Evolutionary conservation across 2,797 vertebrate genomes (phyloP), one percentile per base, ranked within the genome.

Genomic region (Thunnus albacares): DNA sequence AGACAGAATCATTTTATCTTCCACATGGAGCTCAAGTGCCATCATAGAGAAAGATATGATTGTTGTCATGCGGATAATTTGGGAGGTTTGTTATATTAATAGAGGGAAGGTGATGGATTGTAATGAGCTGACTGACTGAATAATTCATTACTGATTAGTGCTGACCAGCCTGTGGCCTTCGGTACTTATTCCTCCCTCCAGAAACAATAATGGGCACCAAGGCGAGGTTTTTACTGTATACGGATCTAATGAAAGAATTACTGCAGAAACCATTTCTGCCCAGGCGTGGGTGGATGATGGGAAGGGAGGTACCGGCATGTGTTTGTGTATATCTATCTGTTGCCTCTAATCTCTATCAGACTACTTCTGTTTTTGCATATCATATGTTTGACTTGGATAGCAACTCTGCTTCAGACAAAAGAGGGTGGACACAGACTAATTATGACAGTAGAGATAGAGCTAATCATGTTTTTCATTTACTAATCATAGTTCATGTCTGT

Each of bases 401-500:
- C 53, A 64, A 62, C 77, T 77, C 63, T 4, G 53, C 43, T 69
- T 78, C 63, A 55, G 43, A 67, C 30, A 38, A 56, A 70, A 15
- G 79, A 69, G 47, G 69, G 68, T 3, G 22, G 61, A 35, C 55
- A 26, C 58, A 24, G 8, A 35, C 17, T 33, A 17, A 78, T 78
- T 55, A 73, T 56, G 70, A 57, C 5, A 0, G 59, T 2, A 43
- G 38, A 41, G 59, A 59, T 75, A 47, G 14, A 3, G 22, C 75
- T 81, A 70, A 83, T 83, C 73, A 28, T 11, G 14, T 73, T 57
- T 58, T 45, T 74, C 20, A 52, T 65, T 59, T 55, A 69, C 53
- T 57, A 59, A 71, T 77, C 41, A 68, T 45, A 81, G 70, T 51
- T 63, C 58, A 74, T 33, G 62, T 60, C 79, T 33, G 52, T 53